A percentile compares a stretch with the other conserved stretches of the same genome.
Conservation (phyloP, 2,888 invertebrate genomes). For the Sceliomorpha sp. region DNA sequence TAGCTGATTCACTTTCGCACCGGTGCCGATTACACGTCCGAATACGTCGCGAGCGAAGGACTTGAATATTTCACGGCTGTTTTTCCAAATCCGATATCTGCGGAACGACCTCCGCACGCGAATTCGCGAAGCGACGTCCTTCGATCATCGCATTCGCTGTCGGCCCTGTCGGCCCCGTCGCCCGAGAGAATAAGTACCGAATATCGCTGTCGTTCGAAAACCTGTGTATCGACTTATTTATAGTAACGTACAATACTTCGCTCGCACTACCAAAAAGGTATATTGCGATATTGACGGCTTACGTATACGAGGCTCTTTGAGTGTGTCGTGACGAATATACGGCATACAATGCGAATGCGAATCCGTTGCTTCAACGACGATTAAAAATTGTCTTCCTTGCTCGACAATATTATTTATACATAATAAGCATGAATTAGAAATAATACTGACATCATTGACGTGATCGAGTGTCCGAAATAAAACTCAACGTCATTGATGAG, state of each 20-base stretch:
- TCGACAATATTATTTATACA: not conserved
- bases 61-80: conserved; percentile 12
- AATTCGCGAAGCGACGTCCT: not conserved
- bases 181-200: not conserved
- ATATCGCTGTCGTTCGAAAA: too few species aligned
- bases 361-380: too few species aligned
- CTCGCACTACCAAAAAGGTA: too few species aligned
- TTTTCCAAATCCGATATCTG: conserved; percentile 1
- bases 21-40: conserved; percentile 5
- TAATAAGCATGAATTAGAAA: conserved; percentile 7
- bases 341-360: too few species aligned
- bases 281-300: too few species aligned
- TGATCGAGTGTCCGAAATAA: conserved; percentile 28
- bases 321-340: too few species aligned
- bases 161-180: too few species aligned
- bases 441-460: conserved; percentile 27
- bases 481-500: conserved; percentile 34
- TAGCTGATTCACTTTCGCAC: conserved; percentile 8
- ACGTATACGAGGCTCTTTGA: too few species aligned
- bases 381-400: too few species aligned
- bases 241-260: too few species aligned
- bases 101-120: not conserved
- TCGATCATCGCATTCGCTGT: not conserved
- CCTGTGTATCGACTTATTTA: too few species aligned
- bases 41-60: conserved; percentile 9